Conservation (phyloP, 2,888 invertebrate species). For the Ditylenchus weischeri region DNA sequence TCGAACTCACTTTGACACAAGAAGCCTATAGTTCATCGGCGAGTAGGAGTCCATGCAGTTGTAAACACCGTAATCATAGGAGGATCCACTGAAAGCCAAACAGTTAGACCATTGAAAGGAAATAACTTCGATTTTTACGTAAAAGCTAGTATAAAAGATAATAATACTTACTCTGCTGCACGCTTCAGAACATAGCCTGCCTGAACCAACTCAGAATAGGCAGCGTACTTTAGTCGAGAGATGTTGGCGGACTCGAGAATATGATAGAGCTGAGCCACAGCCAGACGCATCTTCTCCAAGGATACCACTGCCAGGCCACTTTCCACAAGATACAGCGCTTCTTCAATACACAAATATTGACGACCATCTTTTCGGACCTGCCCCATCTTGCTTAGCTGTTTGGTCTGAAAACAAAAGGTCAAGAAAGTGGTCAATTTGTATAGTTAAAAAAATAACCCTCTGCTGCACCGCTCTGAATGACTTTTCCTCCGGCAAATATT, state of each 20-base stretch:
- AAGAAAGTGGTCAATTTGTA: neutral
- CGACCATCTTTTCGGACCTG: too few species aligned
- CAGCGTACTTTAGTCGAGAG: constrained; percentile 23
- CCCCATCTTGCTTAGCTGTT: constrained; percentile 43
- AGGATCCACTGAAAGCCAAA: neutral
- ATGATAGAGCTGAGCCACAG: constrained; percentile 19
- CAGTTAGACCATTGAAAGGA: neutral
- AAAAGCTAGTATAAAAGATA: neutral
- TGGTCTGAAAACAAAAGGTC: constrained; percentile 29
- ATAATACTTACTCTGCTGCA: neutral
- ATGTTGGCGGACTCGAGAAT: constrained; percentile 11
- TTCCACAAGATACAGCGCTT: constrained; percentile 43
- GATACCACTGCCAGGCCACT: constrained; percentile 12
- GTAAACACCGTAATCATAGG: neutral
- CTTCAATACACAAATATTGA: constrained; percentile 41
- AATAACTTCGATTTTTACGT: too few species aligned
- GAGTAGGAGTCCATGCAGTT: constrained; percentile 1
- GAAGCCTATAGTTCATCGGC: constrained; percentile 9
- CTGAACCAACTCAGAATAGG: constrained; percentile 15
- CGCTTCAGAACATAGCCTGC: constrained; percentile 20
- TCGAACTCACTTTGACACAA: constrained; percentile 2
- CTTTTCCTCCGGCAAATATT: constrained; percentile 3
- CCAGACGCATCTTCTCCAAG: constrained; percentile 7
- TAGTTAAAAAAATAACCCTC: neutral
- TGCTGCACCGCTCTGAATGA: neutral